Base-by-base conservation (phyloP, 1,140 invertebrate species). In the Tribolium madens region DNA sequence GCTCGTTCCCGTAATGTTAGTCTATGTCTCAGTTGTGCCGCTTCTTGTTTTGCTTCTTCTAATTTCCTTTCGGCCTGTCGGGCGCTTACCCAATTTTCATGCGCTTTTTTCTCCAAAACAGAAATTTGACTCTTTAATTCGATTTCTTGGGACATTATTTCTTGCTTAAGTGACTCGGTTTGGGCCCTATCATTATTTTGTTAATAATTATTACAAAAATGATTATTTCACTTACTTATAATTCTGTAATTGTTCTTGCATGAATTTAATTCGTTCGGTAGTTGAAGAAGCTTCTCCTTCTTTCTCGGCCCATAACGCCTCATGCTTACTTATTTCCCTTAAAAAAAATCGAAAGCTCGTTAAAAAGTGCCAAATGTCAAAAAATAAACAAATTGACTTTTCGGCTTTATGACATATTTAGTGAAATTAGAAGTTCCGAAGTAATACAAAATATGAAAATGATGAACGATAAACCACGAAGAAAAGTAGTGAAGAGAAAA, bases 221-320 rank as follows among this genome's bases (percentile, higher is more conserved):
- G 21, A 0, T 26, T 26, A 26, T n/a, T n/a, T 1, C 42, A 84
- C 88, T 89, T 86, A 94, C 93, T 93, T 94, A 79, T 92, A 92
- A 87, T 91, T 91, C 84, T 93, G 91, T 80, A 94, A 90, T 89
- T 95, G 93, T 83, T 92, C 92, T 85, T 95, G 92, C 86, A 95
- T 89, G 6, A 90, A 87, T 81, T 92, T 91, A 83, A 95, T 90
- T 84, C 91, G 91, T 86, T 95, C 93, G 50, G 92, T 91, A 0
- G 93, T 94, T 21, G 92, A 93, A 46, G 90, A 89, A 76, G 93
- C 93, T 86, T 95, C 93, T 15, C 93, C 94, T 85, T 95, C 92
- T 83, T 95, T 95, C 82, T 95, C 92, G 47, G 94, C 86, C 91
- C 92, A 95, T 73, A 94, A 85, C 10, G 93, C 90, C 87, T 96